Conservation (phyloP, 2,888 invertebrate genomes). For the Idaea biselata region DNA sequence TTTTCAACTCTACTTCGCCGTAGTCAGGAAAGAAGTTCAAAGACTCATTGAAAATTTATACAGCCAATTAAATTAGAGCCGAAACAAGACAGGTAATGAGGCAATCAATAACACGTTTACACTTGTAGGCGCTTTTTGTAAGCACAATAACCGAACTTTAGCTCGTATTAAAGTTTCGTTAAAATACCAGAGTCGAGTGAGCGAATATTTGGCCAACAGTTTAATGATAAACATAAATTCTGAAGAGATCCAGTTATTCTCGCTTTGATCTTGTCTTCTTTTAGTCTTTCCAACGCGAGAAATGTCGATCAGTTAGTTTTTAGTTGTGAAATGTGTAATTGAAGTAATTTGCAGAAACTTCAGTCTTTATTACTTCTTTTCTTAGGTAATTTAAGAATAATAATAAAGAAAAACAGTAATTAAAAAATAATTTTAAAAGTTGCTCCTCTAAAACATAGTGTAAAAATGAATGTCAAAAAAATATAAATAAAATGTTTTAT, state of each 20-base stretch:
- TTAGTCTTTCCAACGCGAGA: slow-evolving; percentile 63
- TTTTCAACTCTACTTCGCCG: no score
- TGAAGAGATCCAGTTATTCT: slow-evolving; percentile 53
- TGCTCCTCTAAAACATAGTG: no score
- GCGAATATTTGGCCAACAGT: slow-evolving; percentile 48
- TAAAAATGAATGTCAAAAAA: no score
- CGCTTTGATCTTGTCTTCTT: slow-evolving; percentile 49
- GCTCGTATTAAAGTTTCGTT: slow-evolving; percentile 67
- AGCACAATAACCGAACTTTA: slow-evolving; percentile 52
- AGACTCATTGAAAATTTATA: slow-evolving; percentile 52
- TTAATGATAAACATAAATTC: slow-evolving; percentile 66
- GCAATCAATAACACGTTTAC: slow-evolving; percentile 52
- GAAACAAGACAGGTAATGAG: slow-evolving; percentile 56
- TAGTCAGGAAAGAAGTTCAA: not conserved
- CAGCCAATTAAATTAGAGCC: slow-evolving; percentile 66
- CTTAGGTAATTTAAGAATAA: no score
- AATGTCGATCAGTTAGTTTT: slow-evolving; percentile 15
- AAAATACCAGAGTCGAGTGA: slow-evolving; percentile 48
- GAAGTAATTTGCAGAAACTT: no score
- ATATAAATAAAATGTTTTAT: no score
- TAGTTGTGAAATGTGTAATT: no score
- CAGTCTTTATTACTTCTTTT: no score
- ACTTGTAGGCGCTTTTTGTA: slow-evolving; percentile 30
- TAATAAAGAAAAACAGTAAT: no score
- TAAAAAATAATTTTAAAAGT: no score